Evolutionary conservation across 2,113 vertebrate species (phyloP).

Genomic region (Oriolus oriolus): DNA sequence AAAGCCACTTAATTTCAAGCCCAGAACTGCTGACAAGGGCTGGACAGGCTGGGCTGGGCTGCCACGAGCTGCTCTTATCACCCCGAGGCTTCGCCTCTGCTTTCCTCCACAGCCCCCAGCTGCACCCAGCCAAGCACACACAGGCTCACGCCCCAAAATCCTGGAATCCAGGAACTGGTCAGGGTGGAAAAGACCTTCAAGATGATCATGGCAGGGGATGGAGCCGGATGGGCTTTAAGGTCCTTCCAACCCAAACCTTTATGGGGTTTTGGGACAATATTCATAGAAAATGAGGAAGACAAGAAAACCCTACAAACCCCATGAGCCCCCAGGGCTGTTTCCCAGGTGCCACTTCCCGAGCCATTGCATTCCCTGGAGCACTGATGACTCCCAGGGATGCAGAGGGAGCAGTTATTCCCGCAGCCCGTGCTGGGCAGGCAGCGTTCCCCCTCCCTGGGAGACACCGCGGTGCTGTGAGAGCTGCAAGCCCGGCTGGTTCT

Average conservation of each 20-base stretch:
- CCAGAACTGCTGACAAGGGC: not conserved
- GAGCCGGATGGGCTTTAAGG: not conserved
- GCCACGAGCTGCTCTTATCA: rapidly evolving
- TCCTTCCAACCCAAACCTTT: not conserved
- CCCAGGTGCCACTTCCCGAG: not conserved
- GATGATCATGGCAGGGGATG: not conserved
- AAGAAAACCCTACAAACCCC: rapidly evolving
- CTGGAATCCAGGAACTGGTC: not conserved
- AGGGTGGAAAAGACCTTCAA: not conserved
- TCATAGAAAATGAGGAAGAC: not conserved
- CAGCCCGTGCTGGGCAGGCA: too few species aligned
- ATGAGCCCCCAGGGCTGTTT: rapidly evolving
- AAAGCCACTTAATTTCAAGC: rapidly evolving
- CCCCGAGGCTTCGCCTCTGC: rapidly evolving
- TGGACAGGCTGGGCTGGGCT: not conserved
- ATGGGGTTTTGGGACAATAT: not conserved
- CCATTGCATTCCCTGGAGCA: rapidly evolving
- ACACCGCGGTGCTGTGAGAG: rapidly evolving
- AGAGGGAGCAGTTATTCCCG: rapidly evolving
- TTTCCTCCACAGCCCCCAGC: not conserved
- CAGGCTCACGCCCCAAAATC: not conserved
- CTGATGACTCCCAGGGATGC: rapidly evolving
- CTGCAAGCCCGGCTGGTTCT: rapidly evolving
- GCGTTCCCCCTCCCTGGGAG: rapidly evolving
- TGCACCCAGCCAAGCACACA: not conserved